Evolutionary conservation across 1,140 invertebrate genomes (phyloP).

Genomic region (Antheraea pernyi): DNA sequence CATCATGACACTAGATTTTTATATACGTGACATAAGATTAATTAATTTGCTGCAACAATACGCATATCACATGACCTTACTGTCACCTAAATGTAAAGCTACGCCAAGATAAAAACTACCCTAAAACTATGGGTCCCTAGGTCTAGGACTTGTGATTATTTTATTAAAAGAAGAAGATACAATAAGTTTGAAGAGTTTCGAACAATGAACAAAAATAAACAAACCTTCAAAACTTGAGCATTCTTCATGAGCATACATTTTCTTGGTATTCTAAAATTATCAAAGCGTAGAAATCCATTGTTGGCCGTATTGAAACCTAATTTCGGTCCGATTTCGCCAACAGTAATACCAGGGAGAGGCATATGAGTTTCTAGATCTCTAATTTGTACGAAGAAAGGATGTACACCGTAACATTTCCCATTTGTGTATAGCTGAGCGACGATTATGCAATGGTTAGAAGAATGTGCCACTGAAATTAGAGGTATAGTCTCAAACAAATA

Average conservation of each 20-base stretch:
- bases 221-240: constrained; percentile 85
- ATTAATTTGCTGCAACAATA: too few species aligned
- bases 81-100: too few species aligned
- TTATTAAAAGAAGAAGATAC: too few species aligned
- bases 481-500: background rate
- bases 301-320: constrained; percentile 93
- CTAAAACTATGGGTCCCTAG: too few species aligned
- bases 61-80: too few species aligned
- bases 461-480: constrained; percentile 88
- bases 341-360: constrained; percentile 90
- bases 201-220: background rate
- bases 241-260: constrained; percentile 96
- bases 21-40: too few species aligned
- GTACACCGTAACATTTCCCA: constrained; percentile 90
- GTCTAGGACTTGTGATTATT: too few species aligned
- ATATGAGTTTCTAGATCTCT: constrained; percentile 90
- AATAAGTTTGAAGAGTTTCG: background rate
- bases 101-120: too few species aligned
- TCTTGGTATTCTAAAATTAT: constrained; percentile 90
- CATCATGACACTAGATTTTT: too few species aligned
- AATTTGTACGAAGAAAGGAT: constrained; percentile 94
- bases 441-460: constrained; percentile 92
- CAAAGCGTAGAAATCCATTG: constrained; percentile 92
- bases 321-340: constrained; percentile 96
- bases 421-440: constrained; percentile 92